phyloP scores from a whole-genome alignment of 2,797 vertebrate species.

The Gambelia wislizenii region DNA sequence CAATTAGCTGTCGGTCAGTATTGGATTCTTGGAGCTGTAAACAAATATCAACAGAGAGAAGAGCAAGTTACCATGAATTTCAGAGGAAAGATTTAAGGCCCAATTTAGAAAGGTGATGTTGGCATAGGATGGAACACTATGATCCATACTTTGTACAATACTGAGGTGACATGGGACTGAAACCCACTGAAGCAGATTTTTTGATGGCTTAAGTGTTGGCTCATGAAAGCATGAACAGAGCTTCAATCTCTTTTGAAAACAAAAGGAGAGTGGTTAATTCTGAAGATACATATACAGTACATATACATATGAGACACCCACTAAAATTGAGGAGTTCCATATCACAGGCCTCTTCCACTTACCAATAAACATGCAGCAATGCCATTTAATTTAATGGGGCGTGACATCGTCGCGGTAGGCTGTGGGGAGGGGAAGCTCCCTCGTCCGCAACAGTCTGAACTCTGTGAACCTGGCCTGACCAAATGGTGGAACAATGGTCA shows the following conservation, averaged over 20 bases:
- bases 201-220: neutral
- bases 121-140: neutral
- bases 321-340: neutral
- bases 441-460: too few relatives aligned
- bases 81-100: slow-evolving; percentile 11
- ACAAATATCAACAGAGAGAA: slow-evolving; percentile 24
- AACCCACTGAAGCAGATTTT: neutral
- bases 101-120: neutral
- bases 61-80: slow-evolving; percentile 4
- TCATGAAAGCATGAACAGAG: neutral
- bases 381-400: neutral
- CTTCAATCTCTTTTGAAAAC: neutral
- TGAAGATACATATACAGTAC: neutral
- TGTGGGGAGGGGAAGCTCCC: too few relatives aligned
- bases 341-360: neutral
- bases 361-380: neutral
- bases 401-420: too few relatives aligned
- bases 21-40: slow-evolving; percentile 94
- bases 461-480: too few relatives aligned
- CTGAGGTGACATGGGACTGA: neutral
- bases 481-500: too few relatives aligned
- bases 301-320: too few relatives aligned
- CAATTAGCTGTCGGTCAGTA: slow-evolving; percentile 95
- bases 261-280: neutral
- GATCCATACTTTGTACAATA: neutral